A percentile compares a stretch with the other conserved stretches of the same genome.
Conservation (phyloP, 1,140 invertebrate genomes). For the Coelopa frigida region DNA sequence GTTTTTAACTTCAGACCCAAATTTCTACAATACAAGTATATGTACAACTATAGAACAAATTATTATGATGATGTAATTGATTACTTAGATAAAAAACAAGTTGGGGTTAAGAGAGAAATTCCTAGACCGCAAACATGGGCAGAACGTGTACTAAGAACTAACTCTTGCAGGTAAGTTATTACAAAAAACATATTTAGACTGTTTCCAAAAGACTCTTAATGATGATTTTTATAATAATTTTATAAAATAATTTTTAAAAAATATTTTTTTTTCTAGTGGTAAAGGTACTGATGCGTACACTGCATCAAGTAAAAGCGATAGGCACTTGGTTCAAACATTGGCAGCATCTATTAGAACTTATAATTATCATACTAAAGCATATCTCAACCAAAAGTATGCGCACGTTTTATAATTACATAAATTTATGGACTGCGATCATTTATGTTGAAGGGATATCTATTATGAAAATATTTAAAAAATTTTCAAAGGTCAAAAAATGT, state of each 20-base stretch:
- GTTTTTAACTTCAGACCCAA: conserved; percentile 51
- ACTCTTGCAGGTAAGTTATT: conserved; percentile 26
- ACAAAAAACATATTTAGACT: not conserved
- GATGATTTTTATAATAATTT: not conserved
- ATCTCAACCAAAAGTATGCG: conserved; percentile 55
- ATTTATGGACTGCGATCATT: no score
- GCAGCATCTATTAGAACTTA: conserved; percentile 52
- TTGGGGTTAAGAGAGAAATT: conserved; percentile 58
- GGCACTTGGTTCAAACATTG: conserved; percentile 48
- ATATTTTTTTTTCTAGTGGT: conserved; percentile 18
- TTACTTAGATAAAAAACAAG: conserved; percentile 66
- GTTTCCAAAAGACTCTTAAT: not conserved
- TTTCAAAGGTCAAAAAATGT: no score
- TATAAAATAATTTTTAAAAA: conserved; percentile 1
- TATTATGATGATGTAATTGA: conserved; percentile 80
- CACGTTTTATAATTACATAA: conserved; percentile 33
- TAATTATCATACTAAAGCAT: conserved; percentile 54
- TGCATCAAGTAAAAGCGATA: conserved; percentile 42
- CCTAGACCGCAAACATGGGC: conserved; percentile 74
- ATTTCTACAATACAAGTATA: conserved; percentile 71
- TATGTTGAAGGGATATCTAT: no score
- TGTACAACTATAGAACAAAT: conserved; percentile 74
- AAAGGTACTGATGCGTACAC: conserved; percentile 29
- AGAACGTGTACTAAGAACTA: conserved; percentile 64
- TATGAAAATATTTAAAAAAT: no score